These are phyloP conservation scores for Simalia tracyae DNA, from an alignment of 2,797 vertebrate genomes.

Conservation along the genomic window DNA sequence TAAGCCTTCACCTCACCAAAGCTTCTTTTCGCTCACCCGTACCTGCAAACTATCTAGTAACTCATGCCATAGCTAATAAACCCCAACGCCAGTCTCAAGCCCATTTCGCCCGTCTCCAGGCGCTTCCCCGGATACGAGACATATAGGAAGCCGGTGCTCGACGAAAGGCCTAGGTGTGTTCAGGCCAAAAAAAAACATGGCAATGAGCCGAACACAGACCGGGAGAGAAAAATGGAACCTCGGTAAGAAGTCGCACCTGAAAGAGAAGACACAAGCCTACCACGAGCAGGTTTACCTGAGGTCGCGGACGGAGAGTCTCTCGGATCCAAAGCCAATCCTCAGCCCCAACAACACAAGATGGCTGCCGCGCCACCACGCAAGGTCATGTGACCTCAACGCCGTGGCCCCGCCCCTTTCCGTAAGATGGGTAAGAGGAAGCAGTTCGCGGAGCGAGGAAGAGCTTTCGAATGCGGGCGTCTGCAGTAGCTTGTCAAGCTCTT, in stretches of 20 bases:
- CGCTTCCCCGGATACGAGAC: neutral
- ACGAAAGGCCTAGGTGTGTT: constrained; percentile 44
- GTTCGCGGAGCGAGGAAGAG: fast-evolving
- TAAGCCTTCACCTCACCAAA: neutral
- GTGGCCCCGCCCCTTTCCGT: constrained; percentile 25
- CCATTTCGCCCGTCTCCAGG: constrained; percentile 52
- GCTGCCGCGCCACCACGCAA: constrained; percentile 78
- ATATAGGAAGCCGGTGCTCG: constrained; percentile 43
- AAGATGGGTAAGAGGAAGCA: constrained; percentile 29
- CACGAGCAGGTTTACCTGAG: constrained; percentile 69
- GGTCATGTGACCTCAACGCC: constrained; percentile 69
- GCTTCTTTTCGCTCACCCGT: neutral
- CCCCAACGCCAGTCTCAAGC: constrained; percentile 47
- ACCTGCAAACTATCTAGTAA: neutral
- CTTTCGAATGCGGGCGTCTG: no score
- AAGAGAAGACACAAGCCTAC: constrained; percentile 2
- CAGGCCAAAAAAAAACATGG: neutral
- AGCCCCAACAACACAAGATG: constrained; percentile 81
- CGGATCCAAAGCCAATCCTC: constrained; percentile 74
- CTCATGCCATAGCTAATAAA: neutral
- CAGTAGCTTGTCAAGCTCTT: no score
- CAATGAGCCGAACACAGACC: neutral
- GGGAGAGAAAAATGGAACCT: neutral
- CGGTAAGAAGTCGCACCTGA: neutral
- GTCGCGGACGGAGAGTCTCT: constrained; percentile 72